Base-by-base conservation (phyloP, 2,113 vertebrate species). In the Artemisiospiza belli region DNA sequence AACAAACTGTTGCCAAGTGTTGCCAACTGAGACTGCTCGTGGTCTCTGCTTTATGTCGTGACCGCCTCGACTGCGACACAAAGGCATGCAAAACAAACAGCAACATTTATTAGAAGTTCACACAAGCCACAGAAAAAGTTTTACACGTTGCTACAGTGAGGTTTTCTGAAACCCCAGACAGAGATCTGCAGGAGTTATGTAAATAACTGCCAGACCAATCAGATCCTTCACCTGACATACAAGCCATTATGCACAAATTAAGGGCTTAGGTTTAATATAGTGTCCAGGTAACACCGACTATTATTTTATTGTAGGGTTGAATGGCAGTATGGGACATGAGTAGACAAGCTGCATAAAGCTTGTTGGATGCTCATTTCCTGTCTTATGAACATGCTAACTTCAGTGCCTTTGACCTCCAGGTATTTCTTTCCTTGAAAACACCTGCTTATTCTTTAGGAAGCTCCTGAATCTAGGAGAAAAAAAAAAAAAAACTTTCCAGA, bases 221-320 rank as follows among this genome's bases (percentile, higher is more conserved):
- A 54, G 46, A 83, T 81, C 66, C 63, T 87, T 72, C 54, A 77
- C 0, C 0, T 57, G 66, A 66, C 54, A 74, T 63, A 57, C 44
- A 68, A 83, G 54, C 23, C 84, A 94, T 61, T 61, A 83, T 49
- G 59, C 73, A 84, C 68, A 91, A 91, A 95, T 52, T 74, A 75
- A 84, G 55, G 43, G 31, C 28, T 91, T 87, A 80, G 46, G n/a
- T 64, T 59, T 61, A 73, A 25, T 52, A 52, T 3, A 47, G 58
- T 63, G 39, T 61, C 73, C 91, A 83, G 61, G 39, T 69, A 91
- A 79, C 33, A 46, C 11, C 2, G 0, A 84, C 37, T 47, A 80
- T 83, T 77, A 87, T 68, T 91, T 80, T 81, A 73, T 68, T 69
- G 20, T 39, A 89, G 63, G 77, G 78, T 66, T 92, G 73, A 87